Evolutionary conservation across 2,797 vertebrate genomes (phyloP), one percentile per base, ranked within the genome.

Genomic region (Acanthornis magna): DNA sequence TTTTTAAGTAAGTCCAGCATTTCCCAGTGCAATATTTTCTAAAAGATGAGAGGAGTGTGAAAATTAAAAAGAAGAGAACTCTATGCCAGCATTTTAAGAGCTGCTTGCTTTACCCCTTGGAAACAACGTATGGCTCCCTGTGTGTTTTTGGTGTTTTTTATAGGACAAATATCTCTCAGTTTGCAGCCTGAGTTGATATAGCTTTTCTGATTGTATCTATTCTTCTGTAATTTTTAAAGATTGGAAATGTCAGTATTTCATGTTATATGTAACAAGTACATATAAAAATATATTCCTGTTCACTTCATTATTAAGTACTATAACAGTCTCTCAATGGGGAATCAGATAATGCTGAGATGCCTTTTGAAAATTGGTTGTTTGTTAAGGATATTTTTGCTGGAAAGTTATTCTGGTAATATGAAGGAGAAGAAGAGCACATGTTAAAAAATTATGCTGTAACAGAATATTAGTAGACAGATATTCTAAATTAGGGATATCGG

Each of bases 1-100:
- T 93, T 91, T 88, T 83, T 62, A 62, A 88, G 47, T 60, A 53
- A 78, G 74, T 88, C 77, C 80, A 93, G 70, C 79, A 73, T 72
- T 93, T 94, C 77, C 66, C 78, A 62, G 75, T 91, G 91, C 71
- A 91, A 75, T 92, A 54, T 95, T 93, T 88, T 92, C 63, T 91
- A 86, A 76, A 95, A 73, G 43, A 94, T 89, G 85, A 89, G 81
- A 89, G 60, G 71, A 91, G 94, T 91, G 91, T 92, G 88, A 95
- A 95, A 95, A 93, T 70, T 29, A 79, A 87, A 90, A 90, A 76
- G 58, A 57, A 84, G 40, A 88, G 57, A 72, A 7, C 36, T 89
- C 47, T 79, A 30, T 85, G 77, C 60, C 82, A 91, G 61, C 48
- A 75, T 85, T 83, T 76, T 9, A 91, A 60, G 36, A 93, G 61